A percentile compares a stretch with the other conserved stretches of the same genome.
Evolutionary conservation across 2,113 vertebrate genomes (phyloP).

Genomic region (Ceyx margarethae): DNA sequence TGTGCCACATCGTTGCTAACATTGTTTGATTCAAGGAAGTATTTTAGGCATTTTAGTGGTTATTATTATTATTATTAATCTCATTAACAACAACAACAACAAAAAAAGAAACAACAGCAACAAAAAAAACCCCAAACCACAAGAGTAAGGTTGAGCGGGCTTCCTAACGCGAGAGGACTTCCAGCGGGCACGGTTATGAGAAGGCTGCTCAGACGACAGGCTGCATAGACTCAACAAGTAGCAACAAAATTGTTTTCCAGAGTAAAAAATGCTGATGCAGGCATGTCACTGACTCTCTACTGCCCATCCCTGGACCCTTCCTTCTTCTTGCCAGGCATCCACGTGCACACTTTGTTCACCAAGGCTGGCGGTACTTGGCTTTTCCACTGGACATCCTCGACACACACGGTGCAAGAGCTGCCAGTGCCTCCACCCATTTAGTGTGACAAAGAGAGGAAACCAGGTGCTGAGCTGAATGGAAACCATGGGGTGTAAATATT

Average conservation of each 20-base stretch:
- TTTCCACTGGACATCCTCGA: not conserved
- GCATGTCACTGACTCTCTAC: not conserved
- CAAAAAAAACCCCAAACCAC: not conserved
- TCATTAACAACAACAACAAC: not conserved
- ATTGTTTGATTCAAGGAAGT: not conserved
- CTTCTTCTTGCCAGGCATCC: not conserved
- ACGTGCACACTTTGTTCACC: not conserved
- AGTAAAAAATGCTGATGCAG: fast-evolving
- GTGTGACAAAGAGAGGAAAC: not conserved
- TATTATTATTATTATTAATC: not conserved
- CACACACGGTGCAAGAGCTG: not conserved
- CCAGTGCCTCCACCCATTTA: not conserved
- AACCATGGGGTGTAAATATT: slow-evolving; percentile 27
- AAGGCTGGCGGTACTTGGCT: fast-evolving
- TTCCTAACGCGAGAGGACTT: not conserved
- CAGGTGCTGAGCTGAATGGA: slow-evolving; percentile 6
- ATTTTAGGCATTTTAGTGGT: slow-evolving; percentile 31
- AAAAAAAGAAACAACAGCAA: not conserved
- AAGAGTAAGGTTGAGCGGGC: not conserved
- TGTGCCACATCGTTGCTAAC: not conserved
- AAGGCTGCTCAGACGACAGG: not conserved
- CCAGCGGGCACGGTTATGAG: fast-evolving
- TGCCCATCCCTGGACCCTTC: not conserved
- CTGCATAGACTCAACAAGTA: not conserved
- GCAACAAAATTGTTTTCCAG: not conserved